Base-by-base conservation (phyloP, 1,140 invertebrate species). In the Nasonia longicornis region DNA sequence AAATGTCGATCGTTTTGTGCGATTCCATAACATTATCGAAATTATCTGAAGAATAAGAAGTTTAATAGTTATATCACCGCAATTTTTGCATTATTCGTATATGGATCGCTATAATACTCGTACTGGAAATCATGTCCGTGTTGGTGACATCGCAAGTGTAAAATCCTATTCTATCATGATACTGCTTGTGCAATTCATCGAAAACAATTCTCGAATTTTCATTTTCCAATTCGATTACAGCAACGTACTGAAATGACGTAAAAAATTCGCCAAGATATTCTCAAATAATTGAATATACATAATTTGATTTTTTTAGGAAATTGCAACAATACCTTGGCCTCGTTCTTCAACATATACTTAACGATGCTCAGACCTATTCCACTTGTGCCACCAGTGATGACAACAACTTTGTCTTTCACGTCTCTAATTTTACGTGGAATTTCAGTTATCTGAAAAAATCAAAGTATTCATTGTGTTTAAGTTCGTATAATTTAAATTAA, bases 331-430 rank as follows among this genome's bases (percentile, higher is more conserved):
- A 69, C 76, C 38, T 77, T 48, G 1, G 20, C 20, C 2, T 29
- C n/a, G 2, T 20, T 72, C 26, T n/a, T 22, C 22, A 45, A 26
- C 26, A 72, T 38, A 4, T 73, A 3, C 8, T 72, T 29, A 10
- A 72, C 52, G 7, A 38, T 63, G 4, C 3, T 10, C 3, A 64
- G n/a, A n/a, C 78, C 78, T n/a, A 91, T 85, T 0, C 90, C 89
- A 31, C 87, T 86, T 10, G 87, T 87, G n/a, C 86, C 89, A 12
- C 90, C 90, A n/a, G 90, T 90, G 4, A 90, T 83, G 3, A 90
- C 72, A 4, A 86, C 89, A n/a, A 87, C 86, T 81, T 90, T 89
- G 10, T 74, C 81, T 10, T 82, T 70, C 3, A 85, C 58, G 14
- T 80, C 58, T 81, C 79, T 85, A 3, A 16, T 52, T 58, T 20